These are phyloP conservation scores for Picathartes gymnocephalus DNA, from an alignment of 2,113 vertebrate species.

Conservation along the genomic window DNA sequence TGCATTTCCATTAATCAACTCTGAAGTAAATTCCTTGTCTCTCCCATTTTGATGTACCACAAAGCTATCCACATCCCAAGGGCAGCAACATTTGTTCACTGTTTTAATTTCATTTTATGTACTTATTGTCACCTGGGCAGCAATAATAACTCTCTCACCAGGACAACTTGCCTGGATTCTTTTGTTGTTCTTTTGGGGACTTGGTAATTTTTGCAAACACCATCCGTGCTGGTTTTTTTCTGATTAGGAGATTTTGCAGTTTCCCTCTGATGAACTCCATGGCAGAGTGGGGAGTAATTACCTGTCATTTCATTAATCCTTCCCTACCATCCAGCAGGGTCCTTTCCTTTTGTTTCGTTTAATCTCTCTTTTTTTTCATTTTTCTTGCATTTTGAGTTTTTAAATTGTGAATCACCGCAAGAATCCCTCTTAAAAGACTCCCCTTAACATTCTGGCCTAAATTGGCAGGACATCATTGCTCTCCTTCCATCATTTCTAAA, in stretches of 20 bases:
- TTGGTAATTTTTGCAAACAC: background rate
- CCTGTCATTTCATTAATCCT: background rate
- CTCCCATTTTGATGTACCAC: background rate
- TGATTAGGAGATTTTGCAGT: background rate
- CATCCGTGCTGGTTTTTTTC: background rate
- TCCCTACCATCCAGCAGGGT: background rate
- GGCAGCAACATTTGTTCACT: background rate
- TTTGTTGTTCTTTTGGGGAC: background rate
- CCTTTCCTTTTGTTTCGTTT: no score
- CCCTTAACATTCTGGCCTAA: background rate
- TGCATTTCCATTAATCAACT: background rate
- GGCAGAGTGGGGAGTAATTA: background rate
- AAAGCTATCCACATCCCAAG: background rate
- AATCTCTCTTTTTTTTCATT: background rate
- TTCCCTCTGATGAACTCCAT: background rate
- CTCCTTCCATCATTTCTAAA: background rate
- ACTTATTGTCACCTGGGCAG: background rate
- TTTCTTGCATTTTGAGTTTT: background rate
- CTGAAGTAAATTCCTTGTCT: background rate
- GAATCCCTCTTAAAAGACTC: background rate
- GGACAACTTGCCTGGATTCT: background rate
- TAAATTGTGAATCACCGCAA: background rate
- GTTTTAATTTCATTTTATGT: conserved; percentile 22
- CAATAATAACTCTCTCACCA: background rate
- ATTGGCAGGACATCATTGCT: background rate